These are phyloP conservation scores for Sphinx pinastri DNA, from an alignment of 2,888 invertebrate genomes.

Conservation along the genomic window DNA sequence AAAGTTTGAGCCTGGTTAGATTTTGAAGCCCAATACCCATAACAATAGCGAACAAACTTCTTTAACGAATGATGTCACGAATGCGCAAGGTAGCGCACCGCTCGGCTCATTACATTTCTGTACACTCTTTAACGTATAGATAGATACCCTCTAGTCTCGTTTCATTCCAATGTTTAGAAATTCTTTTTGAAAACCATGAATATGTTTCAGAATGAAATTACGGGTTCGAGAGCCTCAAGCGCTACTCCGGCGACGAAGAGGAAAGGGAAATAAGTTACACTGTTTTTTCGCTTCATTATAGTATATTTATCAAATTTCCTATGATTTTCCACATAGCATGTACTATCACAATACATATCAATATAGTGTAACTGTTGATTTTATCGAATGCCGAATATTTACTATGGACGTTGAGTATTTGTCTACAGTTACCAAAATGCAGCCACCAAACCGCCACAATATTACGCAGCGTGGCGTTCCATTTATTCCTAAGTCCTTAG, in stretches of 20 bases:
- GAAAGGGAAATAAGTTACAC: conserved; percentile 80
- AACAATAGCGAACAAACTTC: too few relatives aligned
- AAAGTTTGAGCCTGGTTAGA: too few relatives aligned
- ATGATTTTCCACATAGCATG: conserved; percentile 78
- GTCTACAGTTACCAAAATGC: conserved; percentile 59
- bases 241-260: conserved; percentile 78
- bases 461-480: conserved; percentile 51
- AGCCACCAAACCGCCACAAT: conserved; percentile 55
- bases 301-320: conserved; percentile 77
- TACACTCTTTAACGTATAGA: too few relatives aligned
- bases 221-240: conserved; percentile 67
- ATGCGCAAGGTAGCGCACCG: too few relatives aligned
- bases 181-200: too few relatives aligned
- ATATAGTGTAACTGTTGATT: conserved; percentile 63
- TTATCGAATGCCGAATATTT: conserved; percentile 24
- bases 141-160: too few relatives aligned
- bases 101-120: too few relatives aligned
- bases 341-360: conserved; percentile 83
- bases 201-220: conserved; percentile 58
- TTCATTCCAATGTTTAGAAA: too few relatives aligned
- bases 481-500: conserved; percentile 53
- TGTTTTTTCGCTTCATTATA: conserved; percentile 69
- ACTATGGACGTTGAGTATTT: conserved; percentile 30
- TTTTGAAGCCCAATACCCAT: too few relatives aligned
- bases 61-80: not conserved